Conservation (phyloP, 2,113 vertebrate species). For the Pholis gunnellus region DNA sequence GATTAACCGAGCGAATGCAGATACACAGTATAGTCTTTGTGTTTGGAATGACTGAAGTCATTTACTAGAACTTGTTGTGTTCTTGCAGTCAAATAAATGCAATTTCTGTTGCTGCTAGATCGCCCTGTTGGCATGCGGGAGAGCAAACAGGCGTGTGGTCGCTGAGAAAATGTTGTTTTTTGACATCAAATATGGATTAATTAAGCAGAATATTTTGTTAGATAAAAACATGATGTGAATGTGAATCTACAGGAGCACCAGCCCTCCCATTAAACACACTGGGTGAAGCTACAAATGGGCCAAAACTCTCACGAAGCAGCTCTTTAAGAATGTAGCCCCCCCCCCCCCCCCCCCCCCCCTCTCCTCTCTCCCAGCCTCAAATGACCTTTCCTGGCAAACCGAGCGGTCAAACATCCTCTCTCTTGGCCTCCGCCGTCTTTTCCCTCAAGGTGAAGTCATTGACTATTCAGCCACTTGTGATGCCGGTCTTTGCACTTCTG, state of each 20-base stretch:
- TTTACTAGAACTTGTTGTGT: no score
- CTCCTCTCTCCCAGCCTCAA: constrained; percentile 37
- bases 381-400: constrained; percentile 66
- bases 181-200: no score
- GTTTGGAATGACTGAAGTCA: no score
- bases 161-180: no score
- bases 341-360: not conserved
- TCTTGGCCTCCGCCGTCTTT: constrained; percentile 31
- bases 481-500: constrained; percentile 70
- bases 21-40: no score
- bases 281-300: constrained; percentile 41
- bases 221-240: no score
- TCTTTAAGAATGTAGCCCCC: constrained; percentile 51
- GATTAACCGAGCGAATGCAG: no score
- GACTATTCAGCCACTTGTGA: constrained; percentile 73
- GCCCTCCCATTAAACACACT: constrained; percentile 5
- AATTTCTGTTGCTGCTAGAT: no score
- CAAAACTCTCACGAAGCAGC: constrained; percentile 54
- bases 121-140: no score
- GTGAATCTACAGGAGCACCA: not conserved
- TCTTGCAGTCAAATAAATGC: no score
- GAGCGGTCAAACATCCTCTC: constrained; percentile 50
- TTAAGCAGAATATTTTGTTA: no score
- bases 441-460: constrained; percentile 73
- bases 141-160: no score